Evolutionary conservation across 1,140 invertebrate genomes (phyloP).

Genomic region (Panagrolaimus sp.): DNA sequence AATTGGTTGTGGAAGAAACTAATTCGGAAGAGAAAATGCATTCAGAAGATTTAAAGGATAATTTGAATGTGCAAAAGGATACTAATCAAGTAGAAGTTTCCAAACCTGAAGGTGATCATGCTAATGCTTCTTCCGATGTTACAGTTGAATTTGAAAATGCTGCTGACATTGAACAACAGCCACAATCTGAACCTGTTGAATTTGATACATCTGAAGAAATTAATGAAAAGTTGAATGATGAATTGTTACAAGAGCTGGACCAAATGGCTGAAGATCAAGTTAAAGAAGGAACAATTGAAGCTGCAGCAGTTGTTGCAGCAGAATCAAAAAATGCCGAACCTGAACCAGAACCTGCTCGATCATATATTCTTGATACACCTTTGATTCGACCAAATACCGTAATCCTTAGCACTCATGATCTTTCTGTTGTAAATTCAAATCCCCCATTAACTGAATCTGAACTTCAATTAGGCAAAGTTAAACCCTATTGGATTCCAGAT

Average conservation of each 20-base stretch:
- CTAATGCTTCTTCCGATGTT: not conserved
- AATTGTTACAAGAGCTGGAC: no score
- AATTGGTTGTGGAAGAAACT: not conserved
- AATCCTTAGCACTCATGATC: constrained; percentile 25
- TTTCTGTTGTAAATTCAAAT: constrained; percentile 20
- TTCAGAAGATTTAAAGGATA: not conserved
- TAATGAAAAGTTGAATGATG: no score
- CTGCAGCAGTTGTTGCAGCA: not conserved
- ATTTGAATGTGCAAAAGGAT: not conserved
- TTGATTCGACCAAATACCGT: not conserved
- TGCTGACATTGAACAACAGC: not conserved
- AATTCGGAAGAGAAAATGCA: not conserved
- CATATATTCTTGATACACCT: not conserved
- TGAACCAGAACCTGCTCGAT: not conserved
- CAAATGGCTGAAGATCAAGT: not conserved
- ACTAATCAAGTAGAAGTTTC: not conserved
- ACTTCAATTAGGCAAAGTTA: constrained; percentile 30
- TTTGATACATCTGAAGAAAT: not conserved
- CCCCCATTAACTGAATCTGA: constrained; percentile 32
- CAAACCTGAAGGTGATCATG: not conserved
- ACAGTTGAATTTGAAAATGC: not conserved
- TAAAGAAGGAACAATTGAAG: not conserved
- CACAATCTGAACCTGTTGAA: not conserved
- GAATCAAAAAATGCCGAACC: not conserved
- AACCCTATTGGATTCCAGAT: constrained; percentile 7